phyloP scores from a whole-genome alignment of 2,113 vertebrate species.

The Leiothrix lutea region DNA sequence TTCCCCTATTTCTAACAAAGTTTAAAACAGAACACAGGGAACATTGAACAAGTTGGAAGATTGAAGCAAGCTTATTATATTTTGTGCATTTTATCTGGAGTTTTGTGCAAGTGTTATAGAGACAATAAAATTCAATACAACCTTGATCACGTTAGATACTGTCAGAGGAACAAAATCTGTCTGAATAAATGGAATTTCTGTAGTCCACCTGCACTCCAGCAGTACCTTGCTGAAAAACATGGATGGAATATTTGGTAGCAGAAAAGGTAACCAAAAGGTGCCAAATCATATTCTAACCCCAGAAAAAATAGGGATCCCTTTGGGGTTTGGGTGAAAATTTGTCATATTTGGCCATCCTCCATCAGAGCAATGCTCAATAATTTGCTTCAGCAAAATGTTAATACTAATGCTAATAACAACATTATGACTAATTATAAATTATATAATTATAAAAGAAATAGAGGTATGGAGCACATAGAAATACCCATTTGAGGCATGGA shows the following conservation, averaged over 20 bases:
- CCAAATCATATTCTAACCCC: background rate
- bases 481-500: background rate
- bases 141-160: background rate
- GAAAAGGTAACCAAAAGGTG: background rate
- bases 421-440: background rate
- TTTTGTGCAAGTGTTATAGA: background rate
- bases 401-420: background rate
- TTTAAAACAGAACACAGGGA: background rate
- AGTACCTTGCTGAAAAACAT: background rate
- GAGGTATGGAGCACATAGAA: background rate
- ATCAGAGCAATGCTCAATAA: background rate
- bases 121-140: background rate
- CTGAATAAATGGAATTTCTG: background rate
- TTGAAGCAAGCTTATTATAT: background rate
- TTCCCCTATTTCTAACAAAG: background rate
- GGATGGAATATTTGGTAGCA: background rate
- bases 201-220: background rate
- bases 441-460: background rate
- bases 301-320: background rate
- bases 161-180: background rate
- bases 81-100: constrained; percentile 14
- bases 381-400: background rate
- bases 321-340: background rate
- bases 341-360: background rate
- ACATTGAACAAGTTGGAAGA: background rate